A percentile compares a stretch with the other conserved stretches of the same genome.
These are phyloP conservation scores for Bhutanitis thaidina DNA, from an alignment of 2,888 invertebrate genomes.

Conservation along the genomic window DNA sequence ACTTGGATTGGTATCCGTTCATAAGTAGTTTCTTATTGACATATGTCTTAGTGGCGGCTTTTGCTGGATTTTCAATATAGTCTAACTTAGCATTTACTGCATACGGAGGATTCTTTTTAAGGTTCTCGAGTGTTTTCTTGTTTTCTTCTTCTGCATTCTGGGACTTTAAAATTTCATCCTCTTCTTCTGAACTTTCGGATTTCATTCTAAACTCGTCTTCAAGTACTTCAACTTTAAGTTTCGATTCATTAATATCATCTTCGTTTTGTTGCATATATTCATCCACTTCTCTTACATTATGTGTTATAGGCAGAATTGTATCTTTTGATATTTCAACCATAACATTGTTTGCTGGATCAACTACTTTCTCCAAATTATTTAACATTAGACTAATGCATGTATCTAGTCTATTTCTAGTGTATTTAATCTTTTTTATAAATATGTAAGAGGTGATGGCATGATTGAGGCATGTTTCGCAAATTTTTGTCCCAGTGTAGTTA, in stretches of 20 bases:
- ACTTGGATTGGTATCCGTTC: constrained; percentile 43
- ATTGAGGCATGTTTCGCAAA: constrained; percentile 62
- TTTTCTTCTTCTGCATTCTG: not conserved
- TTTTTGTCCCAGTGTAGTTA: constrained; percentile 57
- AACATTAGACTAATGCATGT: constrained; percentile 52
- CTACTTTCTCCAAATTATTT: constrained; percentile 39
- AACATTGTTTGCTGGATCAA: constrained; percentile 40
- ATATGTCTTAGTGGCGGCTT: constrained; percentile 41
- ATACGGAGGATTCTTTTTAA: constrained; percentile 5
- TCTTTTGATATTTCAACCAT: constrained; percentile 55
- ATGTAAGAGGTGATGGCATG: constrained; percentile 55
- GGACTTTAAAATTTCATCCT: constrained; percentile 20
- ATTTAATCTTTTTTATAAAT: constrained; percentile 49
- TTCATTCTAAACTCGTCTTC: constrained; percentile 66
- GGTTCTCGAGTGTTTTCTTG: not conserved
- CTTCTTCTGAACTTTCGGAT: constrained; percentile 43
- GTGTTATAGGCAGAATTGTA: constrained; percentile 44
- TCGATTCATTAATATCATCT: constrained; percentile 40
- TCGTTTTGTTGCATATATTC: constrained; percentile 32
- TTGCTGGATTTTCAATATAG: constrained; percentile 33
- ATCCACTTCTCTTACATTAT: constrained; percentile 29
- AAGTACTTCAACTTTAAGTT: constrained; percentile 52
- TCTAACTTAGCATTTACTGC: constrained; percentile 9
- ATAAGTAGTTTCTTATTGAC: constrained; percentile 34
- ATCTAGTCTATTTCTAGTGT: constrained; percentile 49